Evolutionary conservation across 2,797 vertebrate genomes (phyloP).

Genomic region (Acanthis flammea): DNA sequence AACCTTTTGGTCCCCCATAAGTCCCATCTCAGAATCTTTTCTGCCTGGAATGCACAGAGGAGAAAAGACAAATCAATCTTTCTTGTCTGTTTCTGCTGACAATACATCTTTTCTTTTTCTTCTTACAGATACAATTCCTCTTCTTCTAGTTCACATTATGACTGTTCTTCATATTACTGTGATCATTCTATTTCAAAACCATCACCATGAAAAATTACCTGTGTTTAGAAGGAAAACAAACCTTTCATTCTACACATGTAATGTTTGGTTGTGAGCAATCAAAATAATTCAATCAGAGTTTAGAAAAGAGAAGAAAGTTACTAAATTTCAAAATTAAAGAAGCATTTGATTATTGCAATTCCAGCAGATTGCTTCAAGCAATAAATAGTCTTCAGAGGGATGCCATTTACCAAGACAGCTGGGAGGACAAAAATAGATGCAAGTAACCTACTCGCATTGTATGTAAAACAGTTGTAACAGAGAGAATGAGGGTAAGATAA

Average conservation of each 20-base stretch:
- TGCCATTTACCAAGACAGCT: conserved; percentile 78
- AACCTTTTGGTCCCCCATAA: neutral
- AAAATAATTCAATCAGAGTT: neutral
- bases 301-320: neutral
- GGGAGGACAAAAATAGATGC: conserved; percentile 80
- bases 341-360: conserved; percentile 46
- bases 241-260: neutral
- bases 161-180: neutral
- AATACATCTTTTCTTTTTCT: neutral
- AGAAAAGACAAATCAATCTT: neutral
- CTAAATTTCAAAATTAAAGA: conserved; percentile 33
- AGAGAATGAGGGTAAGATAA: conserved; percentile 50
- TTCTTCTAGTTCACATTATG: neutral
- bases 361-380: conserved; percentile 57
- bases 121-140: neutral
- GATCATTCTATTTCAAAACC: neutral
- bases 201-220: neutral
- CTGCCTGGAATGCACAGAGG: neutral
- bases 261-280: neutral
- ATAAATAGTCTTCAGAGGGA: conserved; percentile 57
- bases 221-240: neutral
- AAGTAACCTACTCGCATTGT: conserved; percentile 71
- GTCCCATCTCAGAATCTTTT: neutral
- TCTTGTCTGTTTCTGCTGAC: neutral
- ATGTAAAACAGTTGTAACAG: conserved; percentile 51